Percentiles rank a stretch among this genome's conserved stretches.
Conservation (phyloP, 2,888 invertebrate genomes). For the Tipula vernalis region DNA sequence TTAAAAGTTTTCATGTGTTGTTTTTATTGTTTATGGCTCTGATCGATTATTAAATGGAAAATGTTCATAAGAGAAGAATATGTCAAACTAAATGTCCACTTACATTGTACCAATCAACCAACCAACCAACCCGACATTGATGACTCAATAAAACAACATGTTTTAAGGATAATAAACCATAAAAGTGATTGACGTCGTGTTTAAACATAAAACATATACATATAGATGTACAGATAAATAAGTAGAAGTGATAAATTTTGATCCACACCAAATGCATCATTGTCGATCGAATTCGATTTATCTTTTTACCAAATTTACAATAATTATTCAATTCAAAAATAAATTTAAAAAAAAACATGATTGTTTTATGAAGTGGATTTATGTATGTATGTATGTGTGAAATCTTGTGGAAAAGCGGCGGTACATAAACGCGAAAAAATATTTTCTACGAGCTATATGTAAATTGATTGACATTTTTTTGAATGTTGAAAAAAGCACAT, state of each 20-base stretch:
- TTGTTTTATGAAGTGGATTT: not conserved
- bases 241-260: not conserved
- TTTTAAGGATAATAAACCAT: not conserved
- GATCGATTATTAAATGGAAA: not conserved
- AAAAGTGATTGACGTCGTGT: not conserved
- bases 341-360: not conserved
- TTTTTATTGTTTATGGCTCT: not conserved
- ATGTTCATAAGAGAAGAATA: not conserved
- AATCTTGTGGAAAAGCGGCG: not conserved
- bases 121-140: not conserved
- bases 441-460: not conserved
- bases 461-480: not conserved
- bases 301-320: not conserved
- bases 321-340: not conserved
- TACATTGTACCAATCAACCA: not conserved
- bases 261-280: not conserved
- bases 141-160: not conserved
- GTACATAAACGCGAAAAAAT: not conserved
- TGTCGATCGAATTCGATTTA: not conserved
- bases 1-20: not conserved
- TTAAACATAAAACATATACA: too few species aligned
- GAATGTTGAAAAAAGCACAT: not conserved
- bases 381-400: not conserved
- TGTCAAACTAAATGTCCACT: not conserved
- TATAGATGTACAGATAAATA: too few species aligned